Evolutionary conservation across 2,797 vertebrate genomes (phyloP), one percentile per base, ranked within the genome.

Genomic region (Lepus oiostolus): DNA sequence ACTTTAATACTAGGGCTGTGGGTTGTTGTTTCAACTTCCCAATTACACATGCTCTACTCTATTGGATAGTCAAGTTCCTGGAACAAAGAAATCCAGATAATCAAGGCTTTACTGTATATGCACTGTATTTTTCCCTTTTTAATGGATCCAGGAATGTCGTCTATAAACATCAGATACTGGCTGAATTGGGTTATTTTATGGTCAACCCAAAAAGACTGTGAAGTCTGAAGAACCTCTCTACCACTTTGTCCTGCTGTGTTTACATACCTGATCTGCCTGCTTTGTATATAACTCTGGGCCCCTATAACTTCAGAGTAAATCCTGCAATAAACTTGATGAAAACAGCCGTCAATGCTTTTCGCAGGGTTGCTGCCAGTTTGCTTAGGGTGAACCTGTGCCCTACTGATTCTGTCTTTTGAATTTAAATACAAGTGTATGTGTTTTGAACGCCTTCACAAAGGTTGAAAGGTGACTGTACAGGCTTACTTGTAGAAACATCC

Each of bases 71-170:
- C 28, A 63, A 65, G 17, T 71, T 95, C 52, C 38, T 50, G 52
- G 58, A 50, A 91, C 76, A 58, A 65, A 76, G 21, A 82, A 85
- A 85, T 89, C 83, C 72, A 70, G 60, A 90, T n/a, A 19, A 88
- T 30, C 42, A 47, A 63, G 14, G 26, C 38, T 84, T 94, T 83
- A 60, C 82, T 71, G 14, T 35, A 32, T 30, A 26, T n/a, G 63
- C 28, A 62, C 65, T 38, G 74, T 60, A 19, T 54, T 54, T 85
- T 54, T 85, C 88, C 58, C 86, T 85, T 90, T 67, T 68, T 79
- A n/a, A 24, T 65, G 65, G 58, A 70, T 85, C 30, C 26, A 26
- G 65, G 63, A 82, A 35, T 47, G 30, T 87, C 14, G 65, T 90
- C 77, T 93, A 63, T 63, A 62, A 92, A 84, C 38, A 79, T 47